phyloP scores from a whole-genome alignment of 2,113 vertebrate species.

The Saguinus midas region DNA sequence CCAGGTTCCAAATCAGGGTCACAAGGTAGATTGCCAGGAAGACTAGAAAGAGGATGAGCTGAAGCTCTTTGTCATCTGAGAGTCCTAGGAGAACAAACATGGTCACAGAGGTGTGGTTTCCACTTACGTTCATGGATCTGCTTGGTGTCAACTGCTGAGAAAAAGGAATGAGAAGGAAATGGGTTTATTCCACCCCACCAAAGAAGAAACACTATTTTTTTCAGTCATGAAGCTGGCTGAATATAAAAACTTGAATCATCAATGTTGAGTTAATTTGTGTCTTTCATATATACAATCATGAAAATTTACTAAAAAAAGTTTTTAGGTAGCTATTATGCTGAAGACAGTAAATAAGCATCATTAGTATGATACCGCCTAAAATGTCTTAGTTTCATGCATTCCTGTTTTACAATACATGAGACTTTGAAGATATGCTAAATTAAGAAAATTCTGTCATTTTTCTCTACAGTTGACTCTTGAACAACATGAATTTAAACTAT shows the following conservation, averaged over 20 bases:
- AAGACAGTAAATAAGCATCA: not conserved
- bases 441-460: not conserved
- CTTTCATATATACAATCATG: not conserved
- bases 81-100: slow-evolving; percentile 19
- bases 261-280: not conserved
- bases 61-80: not conserved
- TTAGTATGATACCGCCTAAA: not conserved
- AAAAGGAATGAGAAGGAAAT: not conserved
- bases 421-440: not conserved
- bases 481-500: not conserved
- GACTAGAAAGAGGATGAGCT: not conserved
- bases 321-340: not conserved
- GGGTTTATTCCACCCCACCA: not conserved
- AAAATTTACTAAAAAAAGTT: not conserved
- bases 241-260: not conserved
- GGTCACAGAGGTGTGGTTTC: not conserved
- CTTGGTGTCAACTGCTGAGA: not conserved
- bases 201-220: not conserved
- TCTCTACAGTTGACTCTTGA: not conserved
- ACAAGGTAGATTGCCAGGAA: slow-evolving; percentile 2
- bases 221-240: not conserved
- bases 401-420: not conserved
- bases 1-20: not conserved
- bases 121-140: not conserved
- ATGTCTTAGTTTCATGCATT: not conserved